phyloP scores from a whole-genome alignment of 2,888 invertebrate species.

The Sinopyrophorus schimmeli region DNA sequence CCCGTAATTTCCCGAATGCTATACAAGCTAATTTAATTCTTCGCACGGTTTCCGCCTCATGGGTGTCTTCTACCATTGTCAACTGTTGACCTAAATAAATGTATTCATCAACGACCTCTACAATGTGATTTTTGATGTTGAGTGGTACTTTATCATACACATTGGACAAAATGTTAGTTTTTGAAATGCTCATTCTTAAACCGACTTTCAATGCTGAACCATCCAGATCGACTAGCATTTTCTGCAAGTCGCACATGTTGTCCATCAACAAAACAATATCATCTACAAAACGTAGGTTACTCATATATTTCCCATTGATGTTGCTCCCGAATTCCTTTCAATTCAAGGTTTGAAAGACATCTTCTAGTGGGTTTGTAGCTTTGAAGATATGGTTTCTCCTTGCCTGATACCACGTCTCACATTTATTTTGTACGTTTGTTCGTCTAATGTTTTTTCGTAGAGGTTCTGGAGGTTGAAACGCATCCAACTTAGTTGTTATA shows the following conservation, averaged over 20 bases:
- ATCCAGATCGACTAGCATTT: neutral
- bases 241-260: too few relatives aligned
- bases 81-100: too few relatives aligned
- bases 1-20: too few relatives aligned
- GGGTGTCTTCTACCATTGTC: too few relatives aligned
- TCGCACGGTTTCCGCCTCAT: too few relatives aligned
- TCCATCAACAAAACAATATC: too few relatives aligned
- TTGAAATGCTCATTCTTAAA: neutral
- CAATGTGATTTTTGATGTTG: too few relatives aligned
- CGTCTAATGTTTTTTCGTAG: neutral
- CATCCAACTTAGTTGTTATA: neutral
- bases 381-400: neutral
- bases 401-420: conserved; percentile 1
- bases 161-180: too few relatives aligned
- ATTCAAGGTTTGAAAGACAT: neutral
- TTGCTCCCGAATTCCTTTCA: neutral
- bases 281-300: too few relatives aligned
- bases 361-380: neutral
- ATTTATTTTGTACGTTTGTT: neutral
- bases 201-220: neutral
- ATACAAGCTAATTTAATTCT: too few relatives aligned
- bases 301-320: neutral
- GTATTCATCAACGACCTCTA: too few relatives aligned
- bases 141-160: neutral
- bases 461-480: conserved; percentile 1